A percentile compares a stretch with the other conserved stretches of the same genome.
Evolutionary conservation across 2,797 vertebrate genomes (phyloP).

Genomic region (Sebastes diaconus): DNA sequence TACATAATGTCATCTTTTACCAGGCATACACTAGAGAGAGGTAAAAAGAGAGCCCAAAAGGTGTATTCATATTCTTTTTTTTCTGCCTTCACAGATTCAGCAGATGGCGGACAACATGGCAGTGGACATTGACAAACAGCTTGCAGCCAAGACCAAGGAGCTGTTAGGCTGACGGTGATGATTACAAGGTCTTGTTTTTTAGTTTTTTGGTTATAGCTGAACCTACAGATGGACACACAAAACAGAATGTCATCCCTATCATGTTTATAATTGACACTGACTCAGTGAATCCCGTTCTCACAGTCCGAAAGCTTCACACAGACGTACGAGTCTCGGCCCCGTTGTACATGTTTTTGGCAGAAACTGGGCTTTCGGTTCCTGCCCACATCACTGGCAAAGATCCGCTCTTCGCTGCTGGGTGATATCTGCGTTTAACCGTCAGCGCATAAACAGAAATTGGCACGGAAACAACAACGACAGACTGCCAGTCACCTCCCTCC

Average conservation of each 20-base stretch:
- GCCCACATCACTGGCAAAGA: constrained; percentile 34
- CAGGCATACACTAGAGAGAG: not conserved
- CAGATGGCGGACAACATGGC: constrained; percentile 88
- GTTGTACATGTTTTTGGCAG: not conserved
- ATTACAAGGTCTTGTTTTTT: not conserved
- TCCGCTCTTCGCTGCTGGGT: constrained; percentile 16
- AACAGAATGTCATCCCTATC: not conserved
- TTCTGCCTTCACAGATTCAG: constrained; percentile 84
- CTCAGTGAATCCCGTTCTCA: not conserved
- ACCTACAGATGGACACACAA: not conserved
- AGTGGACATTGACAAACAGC: constrained; percentile 90
- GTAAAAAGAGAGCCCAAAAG: not conserved
- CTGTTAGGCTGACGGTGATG: constrained; percentile 84
- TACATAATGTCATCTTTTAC: not conserved
- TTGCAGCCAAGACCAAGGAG: constrained; percentile 93
- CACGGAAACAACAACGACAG: constrained; percentile 55
- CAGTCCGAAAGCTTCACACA: not conserved
- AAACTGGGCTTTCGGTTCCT: constrained; percentile 8
- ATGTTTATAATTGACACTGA: constrained; percentile 8
- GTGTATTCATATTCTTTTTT: not conserved
- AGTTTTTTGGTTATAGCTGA: not conserved
- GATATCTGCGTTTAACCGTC: constrained; percentile 62
- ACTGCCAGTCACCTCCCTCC: constrained; percentile 56
- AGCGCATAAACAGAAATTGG: constrained; percentile 67
- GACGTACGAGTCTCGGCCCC: not conserved